A percentile compares a stretch with the other conserved stretches of the same genome.
phyloP scores from a whole-genome alignment of 2,797 vertebrate species.

The Enteromius paludinosus region DNA sequence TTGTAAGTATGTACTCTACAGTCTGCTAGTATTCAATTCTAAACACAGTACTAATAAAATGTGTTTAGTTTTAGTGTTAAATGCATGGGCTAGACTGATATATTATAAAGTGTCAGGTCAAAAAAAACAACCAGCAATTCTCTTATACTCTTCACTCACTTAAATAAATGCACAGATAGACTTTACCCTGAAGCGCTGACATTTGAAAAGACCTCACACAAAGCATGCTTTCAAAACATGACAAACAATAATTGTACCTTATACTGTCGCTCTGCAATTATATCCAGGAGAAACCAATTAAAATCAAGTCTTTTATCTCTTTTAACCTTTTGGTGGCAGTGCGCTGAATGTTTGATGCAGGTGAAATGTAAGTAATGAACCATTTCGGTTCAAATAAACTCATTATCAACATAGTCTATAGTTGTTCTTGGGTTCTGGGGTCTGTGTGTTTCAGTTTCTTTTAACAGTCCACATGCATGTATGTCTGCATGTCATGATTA shows the following conservation, averaged over 20 bases:
- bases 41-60: neutral
- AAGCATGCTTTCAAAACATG: conserved; percentile 51
- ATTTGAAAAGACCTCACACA: conserved; percentile 59
- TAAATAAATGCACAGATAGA: neutral
- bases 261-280: conserved; percentile 50
- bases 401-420: neutral
- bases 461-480: conserved; percentile 47
- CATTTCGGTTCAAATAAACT: neutral
- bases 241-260: conserved; percentile 61
- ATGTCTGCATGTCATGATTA: conserved; percentile 57
- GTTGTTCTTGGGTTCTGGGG: neutral
- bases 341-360: neutral
- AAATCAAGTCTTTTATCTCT: conserved; percentile 9
- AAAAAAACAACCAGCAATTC: neutral
- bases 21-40: neutral
- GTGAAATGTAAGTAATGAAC: neutral
- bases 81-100: neutral
- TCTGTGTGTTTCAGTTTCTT: conserved; percentile 17
- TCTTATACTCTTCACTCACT: neutral
- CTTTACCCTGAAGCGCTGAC: conserved; percentile 36
- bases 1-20: neutral
- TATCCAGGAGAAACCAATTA: conserved; percentile 47
- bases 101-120: neutral
- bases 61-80: neutral
- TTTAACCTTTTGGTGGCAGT: neutral